These are phyloP conservation scores for Strigamia maritima DNA, from an alignment of 2,888 invertebrate genomes.

Conservation along the genomic window DNA sequence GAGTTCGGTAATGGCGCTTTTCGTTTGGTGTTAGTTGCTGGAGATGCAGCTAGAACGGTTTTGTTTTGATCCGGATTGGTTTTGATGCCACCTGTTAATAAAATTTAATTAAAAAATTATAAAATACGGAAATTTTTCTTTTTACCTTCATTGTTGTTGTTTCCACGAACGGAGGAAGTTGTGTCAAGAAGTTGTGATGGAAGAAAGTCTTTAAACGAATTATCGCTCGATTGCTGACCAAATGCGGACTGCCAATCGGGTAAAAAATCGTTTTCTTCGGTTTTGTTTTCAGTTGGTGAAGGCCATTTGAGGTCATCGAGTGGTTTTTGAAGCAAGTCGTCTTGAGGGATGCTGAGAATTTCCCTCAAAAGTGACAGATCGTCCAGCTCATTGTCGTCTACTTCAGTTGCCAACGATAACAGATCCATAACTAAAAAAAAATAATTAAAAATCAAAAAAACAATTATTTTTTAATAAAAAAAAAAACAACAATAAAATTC, in stretches of 20 bases:
- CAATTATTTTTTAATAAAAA: background rate
- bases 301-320: background rate
- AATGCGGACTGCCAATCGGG: constrained; percentile 35
- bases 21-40: background rate
- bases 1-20: background rate
- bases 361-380: constrained; percentile 54
- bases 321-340: background rate
- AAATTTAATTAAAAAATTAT: background rate
- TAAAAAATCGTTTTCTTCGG: constrained; percentile 2
- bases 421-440: constrained; percentile 48
- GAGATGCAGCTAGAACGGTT: background rate
- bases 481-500: background rate
- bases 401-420: constrained; percentile 50
- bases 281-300: constrained; percentile 32
- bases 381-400: constrained; percentile 52
- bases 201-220: constrained; percentile 48
- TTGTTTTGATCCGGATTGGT: background rate
- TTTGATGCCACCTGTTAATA: background rate
- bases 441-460: too few species aligned
- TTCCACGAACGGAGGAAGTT: background rate
- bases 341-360: constrained; percentile 51
- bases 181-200: constrained; percentile 52
- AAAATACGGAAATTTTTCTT: background rate
- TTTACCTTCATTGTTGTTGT: background rate
- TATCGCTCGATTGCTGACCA: constrained; percentile 8